Conservation (phyloP, 2,888 invertebrate species). For the Schrankia costaestrigalis region DNA sequence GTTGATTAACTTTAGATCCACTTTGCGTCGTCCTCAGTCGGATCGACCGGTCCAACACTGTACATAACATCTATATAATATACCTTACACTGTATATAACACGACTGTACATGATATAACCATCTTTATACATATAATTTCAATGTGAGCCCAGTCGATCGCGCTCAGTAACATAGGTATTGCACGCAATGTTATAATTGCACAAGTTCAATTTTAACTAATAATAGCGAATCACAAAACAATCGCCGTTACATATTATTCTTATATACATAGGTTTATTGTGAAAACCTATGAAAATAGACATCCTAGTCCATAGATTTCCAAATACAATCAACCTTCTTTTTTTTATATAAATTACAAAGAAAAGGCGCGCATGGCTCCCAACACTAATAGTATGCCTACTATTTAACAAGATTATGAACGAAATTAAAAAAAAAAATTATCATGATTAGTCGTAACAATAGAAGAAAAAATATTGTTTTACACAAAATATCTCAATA, state of each 20-base stretch:
- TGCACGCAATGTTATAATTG: conserved; percentile 34
- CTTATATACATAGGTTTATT: conserved; percentile 21
- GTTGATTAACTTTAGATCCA: conserved; percentile 27
- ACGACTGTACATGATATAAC: too few species aligned
- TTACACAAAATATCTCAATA: too few species aligned
- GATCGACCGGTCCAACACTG: conserved; percentile 7
- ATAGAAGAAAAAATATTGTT: too few species aligned
- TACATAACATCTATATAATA: too few species aligned
- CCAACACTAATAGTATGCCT: too few species aligned
- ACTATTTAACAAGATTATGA: too few species aligned
- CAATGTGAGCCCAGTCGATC: too few species aligned
- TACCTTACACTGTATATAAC: too few species aligned
- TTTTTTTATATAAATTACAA: conserved; percentile 28
- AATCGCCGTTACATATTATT: conserved; percentile 28
- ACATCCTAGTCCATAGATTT: conserved; percentile 20
- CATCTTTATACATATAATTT: too few species aligned
- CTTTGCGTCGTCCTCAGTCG: conserved; percentile 23
- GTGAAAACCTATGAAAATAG: conserved; percentile 22
- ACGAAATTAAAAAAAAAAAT: too few species aligned
- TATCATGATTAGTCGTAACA: too few species aligned
- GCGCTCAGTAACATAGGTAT: conserved; percentile 23
- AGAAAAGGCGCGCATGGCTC: too few species aligned
- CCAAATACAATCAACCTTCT: conserved; percentile 16
- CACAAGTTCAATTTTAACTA: conserved; percentile 35
- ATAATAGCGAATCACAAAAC: conserved; percentile 28